A percentile compares a stretch with the other conserved stretches of the same genome.
phyloP scores from a whole-genome alignment of 35 echinoderm and acorn worm genomes.

The Apostichopus californicus region DNA sequence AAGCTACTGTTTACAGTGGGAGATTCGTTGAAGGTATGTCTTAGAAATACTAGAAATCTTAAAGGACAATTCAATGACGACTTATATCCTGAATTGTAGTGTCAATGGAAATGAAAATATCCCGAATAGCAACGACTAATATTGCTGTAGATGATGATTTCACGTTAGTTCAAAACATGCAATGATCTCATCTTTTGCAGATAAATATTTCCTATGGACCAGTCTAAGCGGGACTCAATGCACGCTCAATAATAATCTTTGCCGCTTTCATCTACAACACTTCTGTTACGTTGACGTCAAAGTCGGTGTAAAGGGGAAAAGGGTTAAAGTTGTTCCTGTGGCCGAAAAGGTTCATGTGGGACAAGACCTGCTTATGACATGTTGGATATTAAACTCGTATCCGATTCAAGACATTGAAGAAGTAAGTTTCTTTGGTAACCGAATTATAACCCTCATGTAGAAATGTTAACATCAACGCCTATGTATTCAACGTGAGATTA shows the following conservation, averaged over 20 bases:
- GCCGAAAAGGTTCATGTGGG: neutral
- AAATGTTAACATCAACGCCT: too few species aligned
- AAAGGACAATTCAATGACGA: too few species aligned
- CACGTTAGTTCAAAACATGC: too few species aligned
- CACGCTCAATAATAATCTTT: neutral
- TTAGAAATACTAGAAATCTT: too few species aligned
- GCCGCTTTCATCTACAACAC: neutral
- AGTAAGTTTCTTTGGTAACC: neutral
- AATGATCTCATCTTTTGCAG: neutral
- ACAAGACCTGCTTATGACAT: neutral
- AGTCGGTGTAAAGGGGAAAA: neutral
- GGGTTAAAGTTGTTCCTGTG: neutral
- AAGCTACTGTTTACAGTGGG: neutral
- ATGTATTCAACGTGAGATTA: too few species aligned
- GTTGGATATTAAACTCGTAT: neutral
- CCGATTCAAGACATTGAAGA: neutral
- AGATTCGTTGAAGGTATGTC: neutral
- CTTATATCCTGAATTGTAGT: too few species aligned
- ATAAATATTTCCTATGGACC: neutral
- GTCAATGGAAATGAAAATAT: too few species aligned
- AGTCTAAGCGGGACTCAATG: neutral
- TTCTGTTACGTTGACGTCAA: neutral
- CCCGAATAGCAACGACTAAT: too few species aligned
- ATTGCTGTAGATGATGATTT: too few species aligned
- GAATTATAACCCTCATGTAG: too few species aligned